Evolutionary conservation across 1,140 invertebrate genomes (phyloP).

Genomic region (Bombus waltoni): DNA sequence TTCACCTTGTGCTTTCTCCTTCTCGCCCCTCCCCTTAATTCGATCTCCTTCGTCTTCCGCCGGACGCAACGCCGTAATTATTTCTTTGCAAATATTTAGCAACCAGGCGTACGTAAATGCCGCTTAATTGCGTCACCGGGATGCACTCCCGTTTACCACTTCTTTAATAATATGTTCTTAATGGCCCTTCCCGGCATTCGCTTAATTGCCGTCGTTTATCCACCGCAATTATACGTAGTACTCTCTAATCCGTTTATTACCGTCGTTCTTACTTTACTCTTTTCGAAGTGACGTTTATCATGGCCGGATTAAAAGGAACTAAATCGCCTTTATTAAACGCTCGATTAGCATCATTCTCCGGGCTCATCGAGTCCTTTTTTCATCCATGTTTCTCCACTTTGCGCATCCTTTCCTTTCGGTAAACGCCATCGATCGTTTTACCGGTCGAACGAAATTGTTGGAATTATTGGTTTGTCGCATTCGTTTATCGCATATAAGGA

Average conservation of each 20-base stretch:
- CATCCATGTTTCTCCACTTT: background rate
- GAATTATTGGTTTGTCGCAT: background rate
- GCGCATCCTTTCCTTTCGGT: background rate
- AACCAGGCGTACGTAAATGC: conserved; percentile 8
- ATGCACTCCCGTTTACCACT: conserved; percentile 46
- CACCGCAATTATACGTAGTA: conserved; percentile 64
- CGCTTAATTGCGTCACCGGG: conserved; percentile 27
- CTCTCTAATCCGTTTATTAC: conserved; percentile 69
- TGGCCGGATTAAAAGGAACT: conserved; percentile 56
- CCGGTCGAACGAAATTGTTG: background rate
- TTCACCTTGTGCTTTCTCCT: background rate
- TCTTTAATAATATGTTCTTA: conserved; percentile 68
- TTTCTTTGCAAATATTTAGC: conserved; percentile 43
- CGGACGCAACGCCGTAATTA: conserved; percentile 11
- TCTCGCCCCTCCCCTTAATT: too few species aligned
- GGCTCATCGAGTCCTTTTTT: conserved; percentile 17
- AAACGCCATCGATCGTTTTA: conserved; percentile 11
- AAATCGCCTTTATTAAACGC: conserved; percentile 62
- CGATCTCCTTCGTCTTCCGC: background rate
- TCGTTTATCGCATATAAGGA: background rate
- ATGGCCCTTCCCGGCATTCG: conserved; percentile 54
- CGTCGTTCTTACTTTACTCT: conserved; percentile 63
- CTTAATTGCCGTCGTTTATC: conserved; percentile 67
- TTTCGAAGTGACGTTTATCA: conserved; percentile 60
- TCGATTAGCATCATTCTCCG: conserved; percentile 56